Conservation (phyloP, 2,797 vertebrate species). For the Diplodus puntazzo region DNA sequence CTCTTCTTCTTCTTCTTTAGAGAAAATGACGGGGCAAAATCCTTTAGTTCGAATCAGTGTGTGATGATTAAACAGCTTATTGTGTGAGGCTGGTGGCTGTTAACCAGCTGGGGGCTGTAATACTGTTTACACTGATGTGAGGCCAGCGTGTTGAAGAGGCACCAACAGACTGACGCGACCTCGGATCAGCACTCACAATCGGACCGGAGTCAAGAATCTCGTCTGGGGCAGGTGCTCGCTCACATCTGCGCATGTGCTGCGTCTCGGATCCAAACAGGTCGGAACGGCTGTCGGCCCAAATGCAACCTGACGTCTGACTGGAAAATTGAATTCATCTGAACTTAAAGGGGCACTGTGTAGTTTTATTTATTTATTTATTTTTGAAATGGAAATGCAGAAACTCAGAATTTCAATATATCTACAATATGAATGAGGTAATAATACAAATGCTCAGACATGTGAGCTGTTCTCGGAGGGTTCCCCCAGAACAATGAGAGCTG, state of each 20-base stretch:
- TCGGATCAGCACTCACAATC: conserved; percentile 35
- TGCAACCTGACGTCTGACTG: conserved; percentile 5
- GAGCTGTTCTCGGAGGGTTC: too few relatives aligned
- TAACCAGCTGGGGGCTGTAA: conserved; percentile 31
- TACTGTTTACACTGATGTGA: conserved; percentile 44
- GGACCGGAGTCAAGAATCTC: conserved; percentile 16
- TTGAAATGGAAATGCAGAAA: too few relatives aligned
- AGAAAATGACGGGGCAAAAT: conserved; percentile 66
- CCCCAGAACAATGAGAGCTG: too few relatives aligned
- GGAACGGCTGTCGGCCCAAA: not conserved
- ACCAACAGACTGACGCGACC: conserved; percentile 38
- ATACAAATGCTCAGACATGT: too few relatives aligned
- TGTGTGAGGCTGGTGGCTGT: conserved; percentile 41
- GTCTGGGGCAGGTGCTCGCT: conserved; percentile 15
- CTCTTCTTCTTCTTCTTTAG: conserved; percentile 20
- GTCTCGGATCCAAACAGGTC: not conserved
- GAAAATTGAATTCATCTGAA: too few relatives aligned
- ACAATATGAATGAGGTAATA: too few relatives aligned
- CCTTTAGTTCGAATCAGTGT: conserved; percentile 58
- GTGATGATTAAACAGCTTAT: conserved; percentile 56
- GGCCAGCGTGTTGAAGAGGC: conserved; percentile 36
- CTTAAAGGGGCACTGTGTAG: too few relatives aligned
- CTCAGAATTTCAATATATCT: not conserved
- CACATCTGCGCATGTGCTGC: not conserved
- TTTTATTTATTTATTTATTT: not conserved